Percentiles rank a stretch among this genome's conserved stretches.
Conservation (phyloP, 2,888 invertebrate species). For the Chrysodeixis includens region DNA sequence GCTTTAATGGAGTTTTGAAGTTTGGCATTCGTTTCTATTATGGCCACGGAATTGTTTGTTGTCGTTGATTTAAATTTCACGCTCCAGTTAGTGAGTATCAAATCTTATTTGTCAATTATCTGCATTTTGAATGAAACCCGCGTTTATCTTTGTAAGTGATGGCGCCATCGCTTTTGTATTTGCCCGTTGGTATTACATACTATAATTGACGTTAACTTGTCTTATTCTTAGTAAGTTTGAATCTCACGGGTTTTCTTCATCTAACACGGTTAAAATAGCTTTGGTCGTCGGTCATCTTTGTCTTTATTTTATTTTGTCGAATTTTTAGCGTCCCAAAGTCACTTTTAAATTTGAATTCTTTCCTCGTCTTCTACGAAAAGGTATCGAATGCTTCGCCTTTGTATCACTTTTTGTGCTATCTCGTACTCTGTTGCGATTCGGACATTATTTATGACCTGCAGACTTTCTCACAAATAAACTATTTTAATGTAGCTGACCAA, state of each 20-base stretch:
- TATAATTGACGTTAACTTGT: constrained; percentile 51
- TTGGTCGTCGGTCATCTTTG: constrained; percentile 72
- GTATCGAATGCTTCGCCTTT: constrained; percentile 88
- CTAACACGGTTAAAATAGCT: constrained; percentile 66
- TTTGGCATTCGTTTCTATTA: constrained; percentile 85
- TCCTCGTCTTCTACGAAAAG: constrained; percentile 87
- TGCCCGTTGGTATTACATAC: constrained; percentile 54
- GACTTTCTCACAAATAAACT: constrained; percentile 71
- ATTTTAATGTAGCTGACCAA: constrained; percentile 45
- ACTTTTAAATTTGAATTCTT: constrained; percentile 87
- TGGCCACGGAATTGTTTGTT: constrained; percentile 81
- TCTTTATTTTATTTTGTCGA: constrained; percentile 77
- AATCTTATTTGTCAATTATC: constrained; percentile 79
- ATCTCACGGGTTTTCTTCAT: constrained; percentile 44
- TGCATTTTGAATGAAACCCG: constrained; percentile 62
- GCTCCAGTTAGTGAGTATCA: constrained; percentile 78
- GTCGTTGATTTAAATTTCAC: constrained; percentile 84
- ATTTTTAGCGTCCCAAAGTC: constrained; percentile 79
- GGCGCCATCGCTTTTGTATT: constrained; percentile 60
- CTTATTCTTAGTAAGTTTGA: constrained; percentile 27
- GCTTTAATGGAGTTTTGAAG: constrained; percentile 85
- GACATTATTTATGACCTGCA: constrained; percentile 80
- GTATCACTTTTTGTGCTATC: constrained; percentile 87
- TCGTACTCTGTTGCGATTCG: constrained; percentile 79
- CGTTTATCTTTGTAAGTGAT: constrained; percentile 56